These are phyloP conservation scores for Astropecten irregularis DNA, from an alignment of 53 echinoderm and acorn worm species.

Conservation along the genomic window DNA sequence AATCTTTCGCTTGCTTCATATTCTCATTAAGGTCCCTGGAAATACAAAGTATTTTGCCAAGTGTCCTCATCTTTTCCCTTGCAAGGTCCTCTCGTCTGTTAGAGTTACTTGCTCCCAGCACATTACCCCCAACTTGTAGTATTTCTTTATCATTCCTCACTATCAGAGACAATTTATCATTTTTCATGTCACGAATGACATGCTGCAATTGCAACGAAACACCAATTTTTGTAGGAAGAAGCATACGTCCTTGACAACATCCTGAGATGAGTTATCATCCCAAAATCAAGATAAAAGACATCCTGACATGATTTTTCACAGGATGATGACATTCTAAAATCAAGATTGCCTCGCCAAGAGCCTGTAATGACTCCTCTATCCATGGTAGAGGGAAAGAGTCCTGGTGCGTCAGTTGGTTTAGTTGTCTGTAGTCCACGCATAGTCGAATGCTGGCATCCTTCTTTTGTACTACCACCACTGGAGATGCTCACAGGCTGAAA, in stretches of 20 bases:
- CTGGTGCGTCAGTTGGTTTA: not conserved
- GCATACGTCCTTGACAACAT: not conserved
- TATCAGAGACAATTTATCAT: constrained; percentile 40
- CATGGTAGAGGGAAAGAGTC: constrained; percentile 8
- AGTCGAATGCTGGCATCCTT: constrained; percentile 15
- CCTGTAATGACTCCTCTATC: constrained; percentile 15
- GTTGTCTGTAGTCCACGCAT: constrained; percentile 7
- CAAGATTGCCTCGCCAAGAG: constrained; percentile 21
- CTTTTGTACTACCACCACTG: constrained; percentile 55
- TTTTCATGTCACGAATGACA: not conserved
- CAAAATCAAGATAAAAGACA: too few species aligned
- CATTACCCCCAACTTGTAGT: too few species aligned
- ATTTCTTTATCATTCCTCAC: too few species aligned
- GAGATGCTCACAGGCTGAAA: constrained; percentile 52
- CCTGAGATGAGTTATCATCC: not conserved
- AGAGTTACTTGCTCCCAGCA: constrained; percentile 27
- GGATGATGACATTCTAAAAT: too few species aligned
- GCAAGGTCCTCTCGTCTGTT: too few species aligned
- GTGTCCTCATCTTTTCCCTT: too few species aligned
- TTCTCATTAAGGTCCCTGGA: not conserved
- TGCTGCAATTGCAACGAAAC: not conserved
- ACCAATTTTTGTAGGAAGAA: not conserved
- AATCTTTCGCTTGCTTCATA: constrained; percentile 52
- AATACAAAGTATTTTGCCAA: too few species aligned
- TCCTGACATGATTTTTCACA: too few species aligned